Base-by-base conservation (phyloP, 2,113 vertebrate genomes). In the Stigmatopora argus region DNA sequence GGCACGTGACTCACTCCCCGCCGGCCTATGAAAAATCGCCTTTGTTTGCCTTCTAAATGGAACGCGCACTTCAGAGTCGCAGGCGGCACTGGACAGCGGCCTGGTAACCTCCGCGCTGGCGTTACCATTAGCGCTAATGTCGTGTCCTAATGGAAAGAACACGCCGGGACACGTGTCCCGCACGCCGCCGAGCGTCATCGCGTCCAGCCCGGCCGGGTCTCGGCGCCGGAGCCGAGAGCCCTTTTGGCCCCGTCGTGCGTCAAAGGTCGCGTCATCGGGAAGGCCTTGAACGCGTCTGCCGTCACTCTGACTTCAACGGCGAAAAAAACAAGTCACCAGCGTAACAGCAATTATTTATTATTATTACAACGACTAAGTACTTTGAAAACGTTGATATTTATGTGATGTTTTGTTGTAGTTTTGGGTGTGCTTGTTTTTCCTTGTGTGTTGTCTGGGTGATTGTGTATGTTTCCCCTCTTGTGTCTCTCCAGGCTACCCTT, bases 11-110 rank as follows among this genome's bases (percentile, higher is more conserved):
- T 79, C 57, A 81, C 69, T 72, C 75, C 71, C 57, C 63, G 62
- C 49, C 67, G 66, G 41, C n/a, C 55, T 67, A 64, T 81, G 75
- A 83, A 82, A 85, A 82, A 80, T 81, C 84, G 60, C 65, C 52
- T 51, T 63, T 90, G 86, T 90, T 92, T 90, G 79, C 85, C 86
- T 84, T 90, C 85, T 79, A 89, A 90, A 90, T 89, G 88, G 90
- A 87, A 79, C 72, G 58, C 77, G 79, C 71, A 83, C 77, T 77
- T 72, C 77, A 69, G 67, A 66, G 45, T 72, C 61, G 72, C 73
- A 71, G 64, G 49, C 61, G 38, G 70, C 44, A 64, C 80, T 81
- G 78, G 70, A 70, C 70, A 77, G 69, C 76, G 66, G 73, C 78
- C 72, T 80, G 74, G 80, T 85, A 85, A 89, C 79, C 77, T 83